phyloP scores from a whole-genome alignment of 2,797 vertebrate genomes.

The Paguma larvata region DNA sequence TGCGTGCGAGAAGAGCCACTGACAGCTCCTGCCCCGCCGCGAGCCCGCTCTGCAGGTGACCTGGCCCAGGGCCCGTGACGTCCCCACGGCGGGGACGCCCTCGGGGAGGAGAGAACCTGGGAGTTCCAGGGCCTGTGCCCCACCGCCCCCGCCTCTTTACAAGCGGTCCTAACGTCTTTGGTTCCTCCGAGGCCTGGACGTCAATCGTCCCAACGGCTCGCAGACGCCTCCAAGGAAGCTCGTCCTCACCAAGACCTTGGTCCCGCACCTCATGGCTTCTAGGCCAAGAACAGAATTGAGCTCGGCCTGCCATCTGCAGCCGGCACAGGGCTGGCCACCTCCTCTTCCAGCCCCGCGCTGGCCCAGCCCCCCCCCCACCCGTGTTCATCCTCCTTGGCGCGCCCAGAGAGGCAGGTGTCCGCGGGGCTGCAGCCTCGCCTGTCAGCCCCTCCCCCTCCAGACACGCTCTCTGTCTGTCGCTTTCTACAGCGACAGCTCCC shows the following conservation, averaged over 20 bases:
- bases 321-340: neutral
- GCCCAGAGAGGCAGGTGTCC: neutral
- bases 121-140: accelerated
- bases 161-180: neutral
- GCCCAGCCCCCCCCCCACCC: neutral
- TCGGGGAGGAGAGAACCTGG: neutral
- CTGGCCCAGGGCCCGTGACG: neutral
- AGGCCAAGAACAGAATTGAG: neutral
- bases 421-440: neutral
- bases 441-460: neutral
- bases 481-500: accelerated
- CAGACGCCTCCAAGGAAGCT: neutral
- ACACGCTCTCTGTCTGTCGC: neutral
- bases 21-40: neutral
- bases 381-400: accelerated
- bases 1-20: neutral
- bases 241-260: neutral
- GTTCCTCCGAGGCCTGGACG: too few species aligned
- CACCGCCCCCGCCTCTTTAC: neutral
- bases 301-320: accelerated
- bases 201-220: too few species aligned
- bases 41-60: slow-evolving; percentile 50
- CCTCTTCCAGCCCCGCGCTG: accelerated
- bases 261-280: neutral
- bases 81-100: neutral